These are phyloP conservation scores for Anastatus disparis DNA, from an alignment of 1,140 invertebrate genomes.

Conservation along the genomic window DNA sequence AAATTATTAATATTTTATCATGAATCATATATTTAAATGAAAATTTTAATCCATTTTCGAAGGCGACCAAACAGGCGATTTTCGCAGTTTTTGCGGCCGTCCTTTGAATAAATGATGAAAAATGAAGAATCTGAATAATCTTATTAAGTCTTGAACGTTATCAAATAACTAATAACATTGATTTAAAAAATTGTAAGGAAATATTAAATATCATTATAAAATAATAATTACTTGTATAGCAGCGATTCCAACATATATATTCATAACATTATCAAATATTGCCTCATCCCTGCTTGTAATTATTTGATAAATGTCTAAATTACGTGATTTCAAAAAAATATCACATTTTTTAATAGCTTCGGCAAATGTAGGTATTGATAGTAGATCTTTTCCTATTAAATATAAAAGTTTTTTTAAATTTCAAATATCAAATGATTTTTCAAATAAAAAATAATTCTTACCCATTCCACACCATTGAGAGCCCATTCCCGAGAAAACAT, in stretches of 20 bases:
- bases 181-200: slow-evolving; percentile 81
- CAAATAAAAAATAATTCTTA: slow-evolving; percentile 60
- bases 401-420: neutral
- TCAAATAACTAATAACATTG: too few relatives aligned
- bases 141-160: too few relatives aligned
- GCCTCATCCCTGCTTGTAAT: slow-evolving; percentile 79
- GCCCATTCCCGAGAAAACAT: slow-evolving; percentile 91
- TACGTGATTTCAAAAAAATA: slow-evolving; percentile 76
- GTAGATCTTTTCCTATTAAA: slow-evolving; percentile 54
- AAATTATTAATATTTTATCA: too few relatives aligned
- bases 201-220: slow-evolving; percentile 72
- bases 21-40: too few relatives aligned
- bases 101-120: too few relatives aligned
- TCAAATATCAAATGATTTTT: neutral
- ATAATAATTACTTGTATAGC: slow-evolving; percentile 76
- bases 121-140: too few relatives aligned
- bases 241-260: slow-evolving; percentile 92
- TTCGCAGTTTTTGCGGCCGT: too few relatives aligned
- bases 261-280: slow-evolving; percentile 82
- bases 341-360: slow-evolving; percentile 76
- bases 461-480: slow-evolving; percentile 89
- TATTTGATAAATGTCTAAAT: slow-evolving; percentile 83
- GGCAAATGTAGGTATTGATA: slow-evolving; percentile 73
- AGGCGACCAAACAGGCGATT: too few relatives aligned
- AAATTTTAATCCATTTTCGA: too few relatives aligned